These are phyloP conservation scores for Panulirus ornatus DNA, from an alignment of 1,140 invertebrate species.

Conservation along the genomic window DNA sequence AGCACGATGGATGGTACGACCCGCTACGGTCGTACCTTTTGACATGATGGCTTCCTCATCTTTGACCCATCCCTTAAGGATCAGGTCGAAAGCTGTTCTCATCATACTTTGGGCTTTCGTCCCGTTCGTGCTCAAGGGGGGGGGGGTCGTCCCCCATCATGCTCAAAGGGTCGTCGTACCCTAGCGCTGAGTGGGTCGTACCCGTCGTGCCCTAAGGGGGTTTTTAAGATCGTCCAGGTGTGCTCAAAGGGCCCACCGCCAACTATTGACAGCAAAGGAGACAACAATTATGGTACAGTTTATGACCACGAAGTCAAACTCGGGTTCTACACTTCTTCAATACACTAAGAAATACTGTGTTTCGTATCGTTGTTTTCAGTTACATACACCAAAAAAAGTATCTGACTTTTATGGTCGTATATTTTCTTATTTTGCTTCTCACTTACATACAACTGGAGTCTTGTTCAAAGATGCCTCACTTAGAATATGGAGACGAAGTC, in stretches of 20 bases:
- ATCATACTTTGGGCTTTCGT: too few relatives aligned
- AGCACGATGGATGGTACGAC: too few relatives aligned
- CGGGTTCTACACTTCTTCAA: neutral
- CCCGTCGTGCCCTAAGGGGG: neutral
- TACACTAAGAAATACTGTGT: constrained; percentile 9
- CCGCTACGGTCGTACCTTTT: too few relatives aligned
- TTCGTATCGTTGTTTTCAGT: constrained; percentile 36
- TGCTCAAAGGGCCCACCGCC: neutral
- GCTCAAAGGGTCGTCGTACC: neutral
- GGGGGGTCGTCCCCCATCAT: too few relatives aligned
- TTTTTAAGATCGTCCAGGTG: neutral
- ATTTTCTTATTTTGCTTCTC: constrained; percentile 29
- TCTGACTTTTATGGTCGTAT: neutral
- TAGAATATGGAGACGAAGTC: too few relatives aligned
- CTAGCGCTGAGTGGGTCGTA: neutral
- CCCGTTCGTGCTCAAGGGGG: too few relatives aligned
- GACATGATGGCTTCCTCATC: too few relatives aligned
- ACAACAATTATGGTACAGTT: neutral
- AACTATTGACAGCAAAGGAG: neutral
- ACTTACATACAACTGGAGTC: constrained; percentile 26
- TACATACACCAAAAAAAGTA: constrained; percentile 2
- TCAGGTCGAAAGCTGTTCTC: too few relatives aligned
- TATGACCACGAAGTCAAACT: too few relatives aligned
- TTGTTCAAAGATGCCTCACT: too few relatives aligned
- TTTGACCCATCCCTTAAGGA: too few relatives aligned